These are phyloP conservation scores for Sarcophaga rosellei DNA, from an alignment of 2,888 invertebrate species.

Conservation along the genomic window DNA sequence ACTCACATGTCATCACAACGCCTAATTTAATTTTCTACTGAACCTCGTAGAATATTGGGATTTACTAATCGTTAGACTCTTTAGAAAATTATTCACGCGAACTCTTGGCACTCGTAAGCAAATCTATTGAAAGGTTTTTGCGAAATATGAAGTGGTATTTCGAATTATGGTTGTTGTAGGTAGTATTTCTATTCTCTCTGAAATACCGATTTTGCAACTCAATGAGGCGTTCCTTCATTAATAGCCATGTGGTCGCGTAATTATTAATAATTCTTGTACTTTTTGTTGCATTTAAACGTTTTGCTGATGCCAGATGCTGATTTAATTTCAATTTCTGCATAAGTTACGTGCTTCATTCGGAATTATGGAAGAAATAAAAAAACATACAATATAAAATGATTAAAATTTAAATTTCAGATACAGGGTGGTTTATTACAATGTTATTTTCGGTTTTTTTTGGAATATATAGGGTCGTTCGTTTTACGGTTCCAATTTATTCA, in stretches of 20 bases:
- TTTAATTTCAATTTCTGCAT: conserved; percentile 35
- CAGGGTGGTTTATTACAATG: too few species aligned
- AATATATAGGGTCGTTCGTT: too few species aligned
- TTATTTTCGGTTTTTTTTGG: too few species aligned
- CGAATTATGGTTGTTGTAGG: background rate
- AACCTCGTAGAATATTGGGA: background rate
- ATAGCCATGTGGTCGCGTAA: conserved; percentile 32
- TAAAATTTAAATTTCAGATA: background rate
- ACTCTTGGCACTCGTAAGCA: background rate
- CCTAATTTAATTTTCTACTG: background rate
- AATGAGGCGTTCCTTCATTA: conserved; percentile 24
- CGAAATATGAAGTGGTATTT: conserved; percentile 11
- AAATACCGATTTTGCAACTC: background rate
- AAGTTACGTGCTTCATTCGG: conserved; percentile 25
- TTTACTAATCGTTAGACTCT: background rate
- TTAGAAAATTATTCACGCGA: background rate
- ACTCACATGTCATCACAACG: too few species aligned
- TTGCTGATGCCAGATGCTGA: background rate
- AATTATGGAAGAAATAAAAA: background rate
- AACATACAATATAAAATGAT: background rate
- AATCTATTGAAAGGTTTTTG: background rate
- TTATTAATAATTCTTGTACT: conserved; percentile 21
- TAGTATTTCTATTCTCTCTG: background rate
- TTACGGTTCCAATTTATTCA: background rate
- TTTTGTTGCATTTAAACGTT: background rate